Evolutionary conservation across 2,888 invertebrate species (phyloP), one percentile per base, ranked within the genome.

Genomic region (Monoplex corrugatus): DNA sequence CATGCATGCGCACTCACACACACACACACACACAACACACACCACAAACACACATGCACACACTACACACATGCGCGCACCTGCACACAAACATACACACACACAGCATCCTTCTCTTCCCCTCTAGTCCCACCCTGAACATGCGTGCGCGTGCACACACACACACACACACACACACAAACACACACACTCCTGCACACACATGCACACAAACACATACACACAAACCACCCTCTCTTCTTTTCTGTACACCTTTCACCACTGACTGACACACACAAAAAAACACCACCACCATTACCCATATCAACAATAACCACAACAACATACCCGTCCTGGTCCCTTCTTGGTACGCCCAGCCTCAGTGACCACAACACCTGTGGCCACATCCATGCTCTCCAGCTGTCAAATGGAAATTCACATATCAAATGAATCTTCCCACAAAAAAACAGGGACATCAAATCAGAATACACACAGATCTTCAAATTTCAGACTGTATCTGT

Each of bases 381-480:
- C 91, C 40, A 95, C 91, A 44, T 95, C 95, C 93, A 95, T 95
- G 8, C 94, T 91, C 86, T 96, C 96, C 91, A 95, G 93, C 95
- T 95, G 92, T 10, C 92, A 92, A 45, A 23, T n/a, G n/a, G n/a
- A n/a, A n/a, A n/a, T n/a, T n/a, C n/a, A n/a, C n/a, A n/a, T n/a
- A n/a, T n/a, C n/a, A n/a, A n/a, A n/a, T n/a, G n/a, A n/a, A n/a
- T n/a, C n/a, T n/a, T n/a, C n/a, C n/a, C n/a, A n/a, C n/a, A n/a
- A n/a, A n/a, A n/a, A n/a, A n/a, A n/a, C n/a, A n/a, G n/a, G n/a
- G n/a, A n/a, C n/a, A n/a, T n/a, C n/a, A n/a, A n/a, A n/a, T n/a
- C n/a, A n/a, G n/a, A n/a, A n/a, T n/a, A n/a, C n/a, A n/a, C n/a
- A n/a, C n/a, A n/a, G n/a, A n/a, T n/a, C n/a, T n/a, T n/a, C n/a